Percentiles rank a stretch among this genome's conserved stretches.
phyloP scores from a whole-genome alignment of 1,140 invertebrate species.

The Drosophila ohnishii region DNA sequence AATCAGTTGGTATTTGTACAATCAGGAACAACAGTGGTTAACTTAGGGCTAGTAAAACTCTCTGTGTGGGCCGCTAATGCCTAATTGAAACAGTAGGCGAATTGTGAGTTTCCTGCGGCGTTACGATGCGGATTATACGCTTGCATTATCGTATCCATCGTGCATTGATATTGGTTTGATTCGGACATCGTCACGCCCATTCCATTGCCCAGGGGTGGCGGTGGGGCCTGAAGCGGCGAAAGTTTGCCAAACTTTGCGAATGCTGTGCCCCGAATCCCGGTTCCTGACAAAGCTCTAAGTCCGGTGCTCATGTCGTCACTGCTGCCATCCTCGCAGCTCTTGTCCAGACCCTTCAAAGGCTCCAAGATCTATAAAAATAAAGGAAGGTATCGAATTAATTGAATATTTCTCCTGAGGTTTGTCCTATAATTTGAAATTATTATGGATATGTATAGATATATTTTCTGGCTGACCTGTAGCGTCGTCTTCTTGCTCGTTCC shows the following conservation, averaged over 20 bases:
- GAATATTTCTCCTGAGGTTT: background rate
- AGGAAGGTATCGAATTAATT: background rate
- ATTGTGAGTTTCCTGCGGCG: constrained; percentile 62
- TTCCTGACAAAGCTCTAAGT: constrained; percentile 45
- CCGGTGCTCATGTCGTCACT: constrained; percentile 53
- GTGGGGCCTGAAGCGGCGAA: background rate
- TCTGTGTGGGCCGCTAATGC: constrained; percentile 12
- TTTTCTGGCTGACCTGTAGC: constrained; percentile 65
- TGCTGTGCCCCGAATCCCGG: constrained; percentile 32
- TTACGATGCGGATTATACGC: constrained; percentile 82
- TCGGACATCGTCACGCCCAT: constrained; percentile 48
- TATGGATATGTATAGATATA: no score
- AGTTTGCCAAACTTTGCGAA: constrained; percentile 67
- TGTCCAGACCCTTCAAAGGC: constrained; percentile 66
- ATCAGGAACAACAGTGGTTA: constrained; percentile 64
- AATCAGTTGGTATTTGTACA: constrained; percentile 74
- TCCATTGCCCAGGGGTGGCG: constrained; percentile 31
- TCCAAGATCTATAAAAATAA: constrained; percentile 55
- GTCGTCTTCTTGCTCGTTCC: constrained; percentile 73
- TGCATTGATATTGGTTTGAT: constrained; percentile 71
- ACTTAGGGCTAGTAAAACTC: constrained; percentile 42
- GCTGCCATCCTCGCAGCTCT: constrained; percentile 64
- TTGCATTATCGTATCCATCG: constrained; percentile 83
- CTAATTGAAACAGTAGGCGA: constrained; percentile 75
- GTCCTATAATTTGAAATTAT: background rate